Percentiles rank a stretch among this genome's conserved stretches.
phyloP scores from a whole-genome alignment of 2,888 invertebrate species.

The Drosophila flavopinicola region DNA sequence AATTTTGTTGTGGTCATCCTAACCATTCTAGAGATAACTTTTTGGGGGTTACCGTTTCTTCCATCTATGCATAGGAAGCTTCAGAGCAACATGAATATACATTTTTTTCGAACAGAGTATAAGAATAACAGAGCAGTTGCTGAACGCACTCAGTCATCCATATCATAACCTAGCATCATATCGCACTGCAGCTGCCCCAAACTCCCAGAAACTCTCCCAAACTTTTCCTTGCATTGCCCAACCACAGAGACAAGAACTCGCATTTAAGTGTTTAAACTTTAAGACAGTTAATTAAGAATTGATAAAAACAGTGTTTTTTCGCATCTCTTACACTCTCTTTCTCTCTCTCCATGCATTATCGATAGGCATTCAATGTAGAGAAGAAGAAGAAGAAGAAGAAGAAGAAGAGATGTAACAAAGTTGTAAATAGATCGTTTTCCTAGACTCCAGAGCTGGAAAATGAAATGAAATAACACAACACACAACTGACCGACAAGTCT shows the following conservation, averaged over 20 bases:
- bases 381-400: background rate
- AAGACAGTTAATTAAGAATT: slow-evolving; percentile 58
- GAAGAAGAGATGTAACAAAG: slow-evolving; percentile 24
- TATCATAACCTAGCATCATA: slow-evolving; percentile 49
- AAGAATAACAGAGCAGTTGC: slow-evolving; percentile 16
- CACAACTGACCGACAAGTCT: slow-evolving; percentile 20
- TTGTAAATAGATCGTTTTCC: slow-evolving; percentile 53
- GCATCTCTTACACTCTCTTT: slow-evolving; percentile 5
- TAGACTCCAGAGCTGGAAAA: slow-evolving; percentile 7
- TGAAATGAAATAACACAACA: slow-evolving; percentile 10
- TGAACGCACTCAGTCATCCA: slow-evolving; percentile 29
- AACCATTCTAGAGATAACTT: too few relatives aligned
- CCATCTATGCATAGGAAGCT: too few relatives aligned
- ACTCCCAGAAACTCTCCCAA: background rate
- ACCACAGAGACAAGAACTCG: slow-evolving; percentile 41
- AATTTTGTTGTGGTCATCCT: too few relatives aligned
- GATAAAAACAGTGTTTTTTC: slow-evolving; percentile 41
- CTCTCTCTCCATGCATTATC: background rate
- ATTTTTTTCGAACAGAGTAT: too few relatives aligned
- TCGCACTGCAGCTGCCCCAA: slow-evolving; percentile 25
- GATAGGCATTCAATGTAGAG: background rate
- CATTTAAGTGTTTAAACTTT: slow-evolving; percentile 61
- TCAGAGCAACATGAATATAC: too few relatives aligned
- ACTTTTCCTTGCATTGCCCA: background rate
- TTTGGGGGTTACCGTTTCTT: too few relatives aligned